phyloP scores from a whole-genome alignment of 2,888 invertebrate genomes.

The Hydraecia micacea region DNA sequence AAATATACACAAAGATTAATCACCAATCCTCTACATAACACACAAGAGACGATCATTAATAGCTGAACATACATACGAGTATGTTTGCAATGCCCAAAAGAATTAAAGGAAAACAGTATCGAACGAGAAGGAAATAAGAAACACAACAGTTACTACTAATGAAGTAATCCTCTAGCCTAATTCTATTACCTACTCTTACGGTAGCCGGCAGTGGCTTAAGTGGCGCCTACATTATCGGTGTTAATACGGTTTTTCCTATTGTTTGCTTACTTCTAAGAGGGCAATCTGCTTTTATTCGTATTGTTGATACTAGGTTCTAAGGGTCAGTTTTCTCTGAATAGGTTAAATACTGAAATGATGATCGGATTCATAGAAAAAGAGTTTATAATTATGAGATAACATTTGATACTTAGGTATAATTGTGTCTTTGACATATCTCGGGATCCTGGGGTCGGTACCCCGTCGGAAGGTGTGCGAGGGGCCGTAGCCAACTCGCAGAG shows the following conservation, averaged over 20 bases:
- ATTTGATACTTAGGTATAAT: not conserved
- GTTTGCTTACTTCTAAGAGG: conserved; percentile 31
- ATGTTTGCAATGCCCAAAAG: not conserved
- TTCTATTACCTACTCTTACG: conserved; percentile 39
- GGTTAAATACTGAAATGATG: not conserved
- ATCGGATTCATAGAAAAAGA: not conserved
- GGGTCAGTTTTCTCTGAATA: not conserved
- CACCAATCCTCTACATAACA: not conserved
- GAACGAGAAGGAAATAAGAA: conserved; percentile 12
- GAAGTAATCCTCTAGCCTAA: conserved; percentile 37
- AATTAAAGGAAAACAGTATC: conserved; percentile 12
- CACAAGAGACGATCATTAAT: not conserved
- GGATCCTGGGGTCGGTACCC: not conserved
- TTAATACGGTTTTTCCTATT: conserved; percentile 28
- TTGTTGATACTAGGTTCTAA: not conserved
- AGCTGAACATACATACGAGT: not conserved
- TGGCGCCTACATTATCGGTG: conserved; percentile 32
- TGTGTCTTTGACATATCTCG: no score
- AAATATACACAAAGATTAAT: not conserved
- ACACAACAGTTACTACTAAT: conserved; percentile 26
- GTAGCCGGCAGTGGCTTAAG: conserved; percentile 36
- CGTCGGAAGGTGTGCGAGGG: not conserved
- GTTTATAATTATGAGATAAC: not conserved
- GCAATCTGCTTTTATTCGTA: conserved; percentile 23
- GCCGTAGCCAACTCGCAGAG: no score